Base-by-base conservation (phyloP, 2,797 vertebrate genomes). In the Cossypha polioptera region DNA sequence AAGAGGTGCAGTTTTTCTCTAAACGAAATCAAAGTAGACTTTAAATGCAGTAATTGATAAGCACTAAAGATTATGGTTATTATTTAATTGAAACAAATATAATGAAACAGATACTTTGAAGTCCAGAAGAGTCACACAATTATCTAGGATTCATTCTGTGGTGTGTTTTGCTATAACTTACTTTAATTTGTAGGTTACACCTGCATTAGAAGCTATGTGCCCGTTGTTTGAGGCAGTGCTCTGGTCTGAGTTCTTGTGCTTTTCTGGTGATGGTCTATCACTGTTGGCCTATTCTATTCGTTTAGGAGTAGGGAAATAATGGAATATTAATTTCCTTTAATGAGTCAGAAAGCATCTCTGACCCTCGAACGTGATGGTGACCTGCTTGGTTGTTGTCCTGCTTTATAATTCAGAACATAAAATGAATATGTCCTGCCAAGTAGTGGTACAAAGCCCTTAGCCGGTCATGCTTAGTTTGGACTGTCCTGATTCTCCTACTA, bases 371-470 rank as follows among this genome's bases (percentile, higher is more conserved):
- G 1, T 43, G 33, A 38, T 5, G 5, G 38, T 66, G 36, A 74
- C 31, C 21, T 78, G 31, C 45, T 74, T 65, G 22, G 16, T 89
- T 53, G 28, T 48, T 81, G 43, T 66, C 38, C 25, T 66, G 22
- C 26, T 63, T 83, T 47, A 17, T 88, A 48, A 67, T 51, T 81
- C 33, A 43, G 26, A 36, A 75, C 0, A 0, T 74, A 67, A 79
- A 74, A 65, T 33, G 7, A 48, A 0, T 40, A 7, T 11, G 26
- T 81, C 16, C 65, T 80, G 16, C 19, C 43, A 24, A 8, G 25
- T 1, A 7, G 25, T 19, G 35, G 24, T 33, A 21, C 0, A 1
- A 36, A 80, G 26, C 14, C 3, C 1, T 61, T 62, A 74, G 29
- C 12, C 55, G 33, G 18, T 63, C 31, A 3, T 21, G n/a, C 25